These are phyloP conservation scores for Apeira syringaria DNA, from an alignment of 2,888 invertebrate genomes.

Conservation along the genomic window DNA sequence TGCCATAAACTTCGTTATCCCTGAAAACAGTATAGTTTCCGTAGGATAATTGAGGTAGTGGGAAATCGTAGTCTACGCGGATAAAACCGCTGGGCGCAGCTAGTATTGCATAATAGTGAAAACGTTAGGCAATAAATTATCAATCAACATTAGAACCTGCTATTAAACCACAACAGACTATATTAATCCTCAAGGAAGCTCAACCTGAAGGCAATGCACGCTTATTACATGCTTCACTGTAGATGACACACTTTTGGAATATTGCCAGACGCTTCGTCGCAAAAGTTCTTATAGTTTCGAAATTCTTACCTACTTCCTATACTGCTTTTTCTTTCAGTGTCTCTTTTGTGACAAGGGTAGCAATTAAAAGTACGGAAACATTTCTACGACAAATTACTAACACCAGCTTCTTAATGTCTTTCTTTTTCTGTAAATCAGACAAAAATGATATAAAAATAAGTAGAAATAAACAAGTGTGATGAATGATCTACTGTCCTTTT, in stretches of 20 bases:
- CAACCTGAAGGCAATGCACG: constrained; percentile 25
- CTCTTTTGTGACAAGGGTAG: constrained; percentile 20
- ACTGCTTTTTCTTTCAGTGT: constrained; percentile 18
- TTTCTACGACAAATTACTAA: too few species aligned
- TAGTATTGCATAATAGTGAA: background rate
- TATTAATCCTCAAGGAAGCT: constrained; percentile 15
- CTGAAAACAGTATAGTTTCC: too few species aligned
- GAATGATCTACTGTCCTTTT: too few species aligned
- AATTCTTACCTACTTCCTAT: constrained; percentile 18
- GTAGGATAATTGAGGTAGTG: too few species aligned
- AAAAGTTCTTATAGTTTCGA: constrained; percentile 24
- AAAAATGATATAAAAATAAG: too few species aligned
- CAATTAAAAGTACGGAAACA: constrained; percentile 16
- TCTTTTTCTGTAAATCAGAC: too few species aligned
- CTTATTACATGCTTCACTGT: constrained; percentile 25
- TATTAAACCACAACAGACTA: constrained; percentile 14
- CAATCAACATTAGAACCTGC: constrained; percentile 9
- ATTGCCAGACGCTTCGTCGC: constrained; percentile 24
- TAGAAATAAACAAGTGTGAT: too few species aligned
- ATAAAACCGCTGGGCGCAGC: too few species aligned
- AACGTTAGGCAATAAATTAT: constrained; percentile 7
- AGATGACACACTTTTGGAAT: constrained; percentile 30
- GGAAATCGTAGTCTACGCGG: too few species aligned
- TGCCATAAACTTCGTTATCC: too few species aligned
- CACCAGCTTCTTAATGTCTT: too few species aligned